These are phyloP conservation scores for Rhopilema esculentum DNA, from an alignment of 30 jellyfish, hydroid and myxozoan species.

Conservation along the genomic window DNA sequence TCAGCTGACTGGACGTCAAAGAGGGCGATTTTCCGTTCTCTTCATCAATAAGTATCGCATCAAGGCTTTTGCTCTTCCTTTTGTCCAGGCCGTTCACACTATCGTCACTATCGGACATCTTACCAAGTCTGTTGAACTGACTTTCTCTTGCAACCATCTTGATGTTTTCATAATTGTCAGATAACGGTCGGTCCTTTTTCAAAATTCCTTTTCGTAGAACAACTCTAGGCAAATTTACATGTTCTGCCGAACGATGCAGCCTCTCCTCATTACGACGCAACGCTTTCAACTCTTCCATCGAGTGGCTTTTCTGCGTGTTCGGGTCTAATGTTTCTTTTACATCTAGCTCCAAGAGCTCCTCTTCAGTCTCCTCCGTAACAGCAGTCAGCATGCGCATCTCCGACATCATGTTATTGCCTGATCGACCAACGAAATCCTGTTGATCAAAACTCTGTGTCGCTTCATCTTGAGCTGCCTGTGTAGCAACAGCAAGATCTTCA, in stretches of 20 bases:
- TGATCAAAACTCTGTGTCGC: slow-evolving; percentile 1
- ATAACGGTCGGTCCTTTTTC: slow-evolving; percentile 94
- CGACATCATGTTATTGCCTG: slow-evolving; percentile 30
- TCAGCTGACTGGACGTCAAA: slow-evolving; percentile 80
- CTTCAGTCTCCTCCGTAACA: slow-evolving; percentile 95
- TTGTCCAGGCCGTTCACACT: slow-evolving; percentile 44
- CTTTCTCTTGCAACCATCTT: slow-evolving; percentile 79
- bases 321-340: slow-evolving; percentile 28
- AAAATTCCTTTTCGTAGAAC: slow-evolving; percentile 59
- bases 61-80: slow-evolving; percentile 82
- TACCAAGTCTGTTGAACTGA: slow-evolving; percentile 47
- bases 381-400: slow-evolving; percentile 73
- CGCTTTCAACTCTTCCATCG: slow-evolving; percentile 55
- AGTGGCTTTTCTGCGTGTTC: slow-evolving; percentile 46
- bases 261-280: slow-evolving; percentile 34
- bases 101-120: slow-evolving; percentile 37
- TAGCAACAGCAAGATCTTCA: neutral
- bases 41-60: slow-evolving; percentile 61
- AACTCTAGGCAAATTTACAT: slow-evolving; percentile 54
- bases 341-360: slow-evolving; percentile 80
- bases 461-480: neutral
- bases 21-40: slow-evolving; percentile 59
- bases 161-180: slow-evolving; percentile 93
- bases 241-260: slow-evolving; percentile 72
- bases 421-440: slow-evolving; percentile 36